Percentiles rank a stretch among this genome's conserved stretches.
These are phyloP conservation scores for Marasmarcha lunaedactyla DNA, from an alignment of 2,888 invertebrate species.

Conservation along the genomic window DNA sequence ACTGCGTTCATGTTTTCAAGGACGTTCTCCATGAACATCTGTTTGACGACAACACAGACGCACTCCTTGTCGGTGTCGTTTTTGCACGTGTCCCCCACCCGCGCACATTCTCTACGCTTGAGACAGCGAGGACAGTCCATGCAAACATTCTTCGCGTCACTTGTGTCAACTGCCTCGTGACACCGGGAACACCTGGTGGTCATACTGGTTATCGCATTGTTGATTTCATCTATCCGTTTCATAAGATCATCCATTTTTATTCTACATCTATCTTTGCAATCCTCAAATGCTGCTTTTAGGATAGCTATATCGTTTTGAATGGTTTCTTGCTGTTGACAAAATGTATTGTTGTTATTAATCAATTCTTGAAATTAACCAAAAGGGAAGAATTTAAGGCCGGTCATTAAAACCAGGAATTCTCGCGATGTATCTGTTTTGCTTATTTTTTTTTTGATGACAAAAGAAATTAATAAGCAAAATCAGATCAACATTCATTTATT, in stretches of 20 bases:
- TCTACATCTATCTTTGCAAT: conserved; percentile 39
- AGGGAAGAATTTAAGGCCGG: no score
- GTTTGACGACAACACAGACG: conserved; percentile 41
- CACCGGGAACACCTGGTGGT: conserved; percentile 33
- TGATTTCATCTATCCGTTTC: conserved; percentile 26
- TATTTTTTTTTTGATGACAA: no score
- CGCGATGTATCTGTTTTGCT: no score
- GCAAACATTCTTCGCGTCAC: conserved; percentile 36
- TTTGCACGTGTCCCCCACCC: conserved; percentile 27
- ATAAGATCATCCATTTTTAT: conserved; percentile 22
- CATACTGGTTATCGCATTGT: conserved; percentile 22
- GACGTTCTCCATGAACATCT: conserved; percentile 49
- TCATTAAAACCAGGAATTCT: no score
- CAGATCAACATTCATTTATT: no score
- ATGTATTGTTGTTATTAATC: background rate
- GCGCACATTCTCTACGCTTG: conserved; percentile 31
- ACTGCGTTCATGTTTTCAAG: conserved; percentile 58
- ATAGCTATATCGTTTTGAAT: conserved; percentile 35
- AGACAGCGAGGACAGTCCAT: conserved; percentile 47
- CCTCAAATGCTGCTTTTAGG: conserved; percentile 27
- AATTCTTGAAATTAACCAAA: no score
- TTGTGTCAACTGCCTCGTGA: conserved; percentile 36
- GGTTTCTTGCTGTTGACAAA: conserved; percentile 34
- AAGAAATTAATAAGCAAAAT: no score
- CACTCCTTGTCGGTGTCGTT: conserved; percentile 34